Base-by-base conservation (phyloP, 2,113 vertebrate genomes). In the Psilopsiagon aymara region DNA sequence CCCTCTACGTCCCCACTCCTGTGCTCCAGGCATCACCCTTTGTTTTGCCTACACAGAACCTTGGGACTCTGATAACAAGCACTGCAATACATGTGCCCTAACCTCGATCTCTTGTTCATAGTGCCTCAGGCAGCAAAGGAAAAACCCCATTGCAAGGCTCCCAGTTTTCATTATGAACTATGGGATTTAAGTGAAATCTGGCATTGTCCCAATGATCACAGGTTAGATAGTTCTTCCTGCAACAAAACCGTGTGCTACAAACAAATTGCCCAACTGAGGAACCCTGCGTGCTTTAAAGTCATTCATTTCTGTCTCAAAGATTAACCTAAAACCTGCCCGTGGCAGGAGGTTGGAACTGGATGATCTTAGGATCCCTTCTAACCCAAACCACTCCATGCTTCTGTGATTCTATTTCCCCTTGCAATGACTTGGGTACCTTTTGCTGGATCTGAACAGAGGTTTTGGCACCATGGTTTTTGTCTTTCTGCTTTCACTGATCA, bases 11-110 rank as follows among this genome's bases (percentile, higher is more conserved):
- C 71, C 43, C 28, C 2, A 2, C 2, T 68, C 53, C 12, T 17
- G 0, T 19, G 1, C 44, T 46, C n/a, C 66, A 25, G 10, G 2
- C 33, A 5, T 1, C 18, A 28, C 52, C 55, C 47, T 37, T 44
- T 17, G 46, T 59, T 76, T 9, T 55, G 46, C 29, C 28, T 23
- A 17, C 18, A 3, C 10, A 47, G 46, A 62, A 44, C n/a, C 24
- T 25, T 37, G 59, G 10, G 59, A 20, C 19, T 35, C 53, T 46
- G 5, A 25, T 28, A 51, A 33, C 0, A 20, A 63, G 13, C 16
- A 5, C 13, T 52, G 93, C 37, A 66, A 10, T 7, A 59, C 44
- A 19, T 49, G 46, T 49, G 51, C 52, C 66, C 46, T 43, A 23
- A n/a, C 51, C 39, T 60, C 25, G 35, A 75, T n/a, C 74, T 69